phyloP scores from a whole-genome alignment of 2,888 invertebrate species.

The Herminia tarsipennalis region DNA sequence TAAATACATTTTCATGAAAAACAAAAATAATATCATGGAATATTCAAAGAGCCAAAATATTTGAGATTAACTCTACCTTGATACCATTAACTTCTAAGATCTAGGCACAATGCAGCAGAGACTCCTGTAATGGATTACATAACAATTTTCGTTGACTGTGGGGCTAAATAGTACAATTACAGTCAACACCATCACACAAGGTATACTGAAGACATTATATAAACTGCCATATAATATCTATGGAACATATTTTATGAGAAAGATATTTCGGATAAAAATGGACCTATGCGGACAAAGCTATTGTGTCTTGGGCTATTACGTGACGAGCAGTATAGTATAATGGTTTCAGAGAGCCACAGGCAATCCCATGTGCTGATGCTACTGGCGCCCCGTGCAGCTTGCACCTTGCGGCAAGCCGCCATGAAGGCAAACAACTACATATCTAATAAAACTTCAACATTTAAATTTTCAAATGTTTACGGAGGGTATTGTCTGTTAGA shows the following conservation, averaged over 20 bases:
- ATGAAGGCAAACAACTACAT: slow-evolving; percentile 79
- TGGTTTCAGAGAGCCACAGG: slow-evolving; percentile 61
- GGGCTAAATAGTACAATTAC: slow-evolving; percentile 72
- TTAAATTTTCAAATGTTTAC: slow-evolving; percentile 70
- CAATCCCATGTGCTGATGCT: slow-evolving; percentile 62
- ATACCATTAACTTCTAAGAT: slow-evolving; percentile 86
- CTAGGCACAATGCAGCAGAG: slow-evolving; percentile 87
- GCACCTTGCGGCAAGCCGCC: slow-evolving; percentile 68
- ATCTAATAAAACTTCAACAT: slow-evolving; percentile 81
- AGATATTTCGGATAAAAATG: slow-evolving; percentile 47
- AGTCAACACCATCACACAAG: slow-evolving; percentile 76
- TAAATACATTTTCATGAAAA: slow-evolving; percentile 85
- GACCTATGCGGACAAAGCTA: slow-evolving; percentile 47
- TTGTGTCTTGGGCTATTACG: slow-evolving; percentile 26
- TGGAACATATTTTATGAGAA: slow-evolving; percentile 42
- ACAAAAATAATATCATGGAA: slow-evolving; percentile 85
- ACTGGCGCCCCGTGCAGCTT: slow-evolving; percentile 70
- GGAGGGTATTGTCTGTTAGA: slow-evolving; percentile 85
- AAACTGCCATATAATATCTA: slow-evolving; percentile 55
- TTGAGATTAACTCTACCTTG: slow-evolving; percentile 85
- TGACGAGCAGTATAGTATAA: slow-evolving; percentile 62
- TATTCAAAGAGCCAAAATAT: slow-evolving; percentile 86
- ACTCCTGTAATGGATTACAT: slow-evolving; percentile 84
- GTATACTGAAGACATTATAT: slow-evolving; percentile 66
- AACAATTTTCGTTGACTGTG: slow-evolving; percentile 85